phyloP scores from a whole-genome alignment of 2,888 invertebrate genomes.

The Nemapogon koenigi region DNA sequence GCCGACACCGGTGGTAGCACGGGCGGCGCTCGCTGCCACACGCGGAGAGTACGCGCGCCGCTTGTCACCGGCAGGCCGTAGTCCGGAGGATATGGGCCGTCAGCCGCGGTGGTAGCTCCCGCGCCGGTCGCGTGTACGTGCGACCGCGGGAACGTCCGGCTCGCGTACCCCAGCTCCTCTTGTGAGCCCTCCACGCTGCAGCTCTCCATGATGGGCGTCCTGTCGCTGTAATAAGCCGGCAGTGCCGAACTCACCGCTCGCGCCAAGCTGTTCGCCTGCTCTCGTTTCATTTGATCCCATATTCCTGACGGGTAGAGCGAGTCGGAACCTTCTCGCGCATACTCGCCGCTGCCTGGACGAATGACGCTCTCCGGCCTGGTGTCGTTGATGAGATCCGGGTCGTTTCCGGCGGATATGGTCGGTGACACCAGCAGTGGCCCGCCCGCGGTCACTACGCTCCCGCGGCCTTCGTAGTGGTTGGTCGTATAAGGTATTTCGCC shows the following conservation, averaged over 20 bases:
- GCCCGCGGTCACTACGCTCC: constrained; percentile 67
- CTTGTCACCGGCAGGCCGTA: constrained; percentile 75
- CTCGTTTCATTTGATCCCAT: constrained; percentile 72
- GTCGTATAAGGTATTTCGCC: constrained; percentile 74
- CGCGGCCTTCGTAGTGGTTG: constrained; percentile 72
- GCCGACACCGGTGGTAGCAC: constrained; percentile 86
- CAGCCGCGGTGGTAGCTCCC: constrained; percentile 61
- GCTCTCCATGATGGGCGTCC: constrained; percentile 76
- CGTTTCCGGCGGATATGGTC: constrained; percentile 76
- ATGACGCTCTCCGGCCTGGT: constrained; percentile 69
- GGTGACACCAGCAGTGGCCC: constrained; percentile 77
- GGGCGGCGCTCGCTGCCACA: constrained; percentile 88
- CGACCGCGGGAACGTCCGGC: constrained; percentile 67
- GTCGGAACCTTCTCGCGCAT: constrained; percentile 75
- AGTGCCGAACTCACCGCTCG: constrained; percentile 64
- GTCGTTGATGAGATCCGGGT: constrained; percentile 87
- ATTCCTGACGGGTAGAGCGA: constrained; percentile 81
- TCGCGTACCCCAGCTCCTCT: constrained; percentile 67
- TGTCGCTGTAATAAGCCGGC: constrained; percentile 72
- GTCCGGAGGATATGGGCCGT: constrained; percentile 74
- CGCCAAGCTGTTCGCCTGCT: constrained; percentile 59
- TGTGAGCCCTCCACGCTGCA: constrained; percentile 65
- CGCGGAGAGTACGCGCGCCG: constrained; percentile 79
- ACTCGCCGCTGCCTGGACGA: constrained; percentile 77
- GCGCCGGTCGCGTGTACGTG: constrained; percentile 35